Evolutionary conservation across 1,140 invertebrate genomes (phyloP).

Genomic region (Palaemon carinicauda): DNA sequence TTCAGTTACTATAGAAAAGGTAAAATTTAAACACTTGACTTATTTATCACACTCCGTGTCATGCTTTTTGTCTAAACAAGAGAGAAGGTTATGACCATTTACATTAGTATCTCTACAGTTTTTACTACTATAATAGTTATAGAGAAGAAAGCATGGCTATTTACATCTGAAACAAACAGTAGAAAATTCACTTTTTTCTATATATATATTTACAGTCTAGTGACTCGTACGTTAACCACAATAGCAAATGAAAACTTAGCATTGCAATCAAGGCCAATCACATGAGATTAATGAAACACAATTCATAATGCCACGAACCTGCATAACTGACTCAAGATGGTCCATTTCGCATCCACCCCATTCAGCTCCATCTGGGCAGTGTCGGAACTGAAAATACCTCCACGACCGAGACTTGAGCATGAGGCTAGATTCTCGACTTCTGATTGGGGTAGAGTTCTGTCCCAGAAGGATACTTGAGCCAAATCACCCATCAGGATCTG

Average conservation of each 20-base stretch:
- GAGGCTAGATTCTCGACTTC: neutral
- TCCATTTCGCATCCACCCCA: neutral
- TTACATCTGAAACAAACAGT: no score
- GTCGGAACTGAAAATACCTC: neutral
- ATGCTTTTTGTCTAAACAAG: neutral
- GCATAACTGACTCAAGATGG: neutral
- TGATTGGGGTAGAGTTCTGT: neutral
- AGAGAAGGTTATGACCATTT: neutral
- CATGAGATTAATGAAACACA: neutral
- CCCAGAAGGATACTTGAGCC: conserved; percentile 2
- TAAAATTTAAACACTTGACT: neutral
- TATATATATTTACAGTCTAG: no score
- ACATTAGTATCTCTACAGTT: no score
- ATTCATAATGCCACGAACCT: neutral
- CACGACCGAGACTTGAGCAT: neutral
- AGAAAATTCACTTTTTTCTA: no score
- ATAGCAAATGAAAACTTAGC: no score
- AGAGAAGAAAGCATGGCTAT: no score
- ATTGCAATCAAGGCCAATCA: neutral
- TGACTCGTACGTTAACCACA: no score
- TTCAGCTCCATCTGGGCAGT: neutral
- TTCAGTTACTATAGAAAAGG: no score
- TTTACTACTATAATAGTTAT: no score
- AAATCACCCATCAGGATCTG: conserved; percentile 9
- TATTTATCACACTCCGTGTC: no score